Conservation (phyloP, 2,888 invertebrate genomes). For the Coleophora deauratella region DNA sequence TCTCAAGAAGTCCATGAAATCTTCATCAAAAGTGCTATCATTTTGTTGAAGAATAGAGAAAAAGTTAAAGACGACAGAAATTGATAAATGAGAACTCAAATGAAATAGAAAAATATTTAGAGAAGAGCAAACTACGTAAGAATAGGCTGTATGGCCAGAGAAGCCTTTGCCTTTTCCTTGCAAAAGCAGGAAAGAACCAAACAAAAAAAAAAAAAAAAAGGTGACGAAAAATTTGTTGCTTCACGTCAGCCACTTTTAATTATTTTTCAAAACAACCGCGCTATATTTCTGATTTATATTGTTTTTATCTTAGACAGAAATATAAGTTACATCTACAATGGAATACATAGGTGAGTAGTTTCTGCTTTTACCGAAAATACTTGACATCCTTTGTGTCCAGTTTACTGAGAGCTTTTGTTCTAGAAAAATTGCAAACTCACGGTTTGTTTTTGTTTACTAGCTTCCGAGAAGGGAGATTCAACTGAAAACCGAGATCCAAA, state of each 20-base stretch:
- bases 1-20: too few species aligned
- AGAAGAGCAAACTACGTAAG: too few species aligned
- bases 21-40: too few species aligned
- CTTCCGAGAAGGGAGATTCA: conserved; percentile 70
- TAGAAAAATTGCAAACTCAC: conserved; percentile 66
- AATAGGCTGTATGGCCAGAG: too few species aligned
- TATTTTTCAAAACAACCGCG: conserved; percentile 62
- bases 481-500: conserved; percentile 74
- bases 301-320: conserved; percentile 25
- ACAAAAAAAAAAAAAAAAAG: too few species aligned
- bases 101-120: too few species aligned
- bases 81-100: too few species aligned
- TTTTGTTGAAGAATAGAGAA: too few species aligned
- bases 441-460: conserved; percentile 50
- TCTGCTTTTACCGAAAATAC: conserved; percentile 17
- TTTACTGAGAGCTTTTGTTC: conserved; percentile 57
- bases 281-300: conserved; percentile 26
- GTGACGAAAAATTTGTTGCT: conserved; percentile 54
- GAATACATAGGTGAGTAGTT: conserved; percentile 55
- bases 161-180: too few species aligned
- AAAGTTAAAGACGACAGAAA: too few species aligned
- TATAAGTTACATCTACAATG: conserved; percentile 37
- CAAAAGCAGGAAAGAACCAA: too few species aligned
- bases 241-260: conserved; percentile 63
- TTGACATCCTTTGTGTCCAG: conserved; percentile 38